Base-by-base conservation (phyloP, 2,888 invertebrate species). In the Molorchus minor region DNA sequence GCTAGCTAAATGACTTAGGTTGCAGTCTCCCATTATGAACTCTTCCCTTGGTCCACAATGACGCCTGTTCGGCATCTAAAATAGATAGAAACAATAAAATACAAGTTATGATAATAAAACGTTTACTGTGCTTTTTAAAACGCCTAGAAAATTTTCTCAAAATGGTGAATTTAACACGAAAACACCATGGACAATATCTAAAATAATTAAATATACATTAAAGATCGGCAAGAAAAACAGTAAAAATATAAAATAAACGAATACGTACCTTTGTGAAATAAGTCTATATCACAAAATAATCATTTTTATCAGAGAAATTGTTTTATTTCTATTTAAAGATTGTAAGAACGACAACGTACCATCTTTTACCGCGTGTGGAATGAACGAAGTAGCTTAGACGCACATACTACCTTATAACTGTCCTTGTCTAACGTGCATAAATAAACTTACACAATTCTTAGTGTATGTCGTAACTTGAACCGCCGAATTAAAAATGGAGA, bases 21-120 rank as follows among this genome's bases (percentile, higher is more conserved):
- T 75, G 64, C 72, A 78, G 62, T 78, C 77, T 46, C 73, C 75
- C 78, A 77, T 77, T 38, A 41, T 38, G 46, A 36, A 33, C 3
- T 25, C 25, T 15, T 56, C 46, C 10, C 40, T 56, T 40, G 46
- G 46, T 40, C 45, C 56, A 40, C 38, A 56, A 47, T 46, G 40
- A 35, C 47, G 56, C 47, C 56, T 46, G 33, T 47, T 46, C 12
- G 56, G 46, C 56, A 56, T 56, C 56, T 56, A 38, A 44, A 54
- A 46, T 4, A 2, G 10, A 12, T 3, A 17, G 10, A 36, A 45
- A 47, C 1, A 20, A 7, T 45, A 15, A 25, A 13, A 8, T 4
- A 25, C 25, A 8, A 25, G 33, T 12, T 5, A n/a, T n/a, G 12
- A 33, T 15, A 13, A 25, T 13, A 41, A 20, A 12, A 30, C 30